Evolutionary conservation across 2,113 vertebrate species (phyloP).

Genomic region (Galemys pyrenaicus): DNA sequence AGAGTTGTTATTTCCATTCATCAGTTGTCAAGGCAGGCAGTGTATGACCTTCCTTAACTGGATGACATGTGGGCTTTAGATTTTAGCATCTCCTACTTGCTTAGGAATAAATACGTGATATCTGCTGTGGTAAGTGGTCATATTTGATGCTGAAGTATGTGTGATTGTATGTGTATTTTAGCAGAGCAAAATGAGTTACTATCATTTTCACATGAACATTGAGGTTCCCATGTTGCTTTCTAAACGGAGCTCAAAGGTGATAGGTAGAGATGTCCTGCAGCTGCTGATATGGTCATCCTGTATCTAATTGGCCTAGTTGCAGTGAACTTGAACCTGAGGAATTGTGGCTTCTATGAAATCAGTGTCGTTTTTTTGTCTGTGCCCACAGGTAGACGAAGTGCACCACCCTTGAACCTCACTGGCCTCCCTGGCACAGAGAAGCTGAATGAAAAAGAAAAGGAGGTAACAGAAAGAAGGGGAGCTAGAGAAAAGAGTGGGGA

Average conservation of each 20-base stretch:
- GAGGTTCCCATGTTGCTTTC: not conserved
- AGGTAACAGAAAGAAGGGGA: slow-evolving; percentile 87
- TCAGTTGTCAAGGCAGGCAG: slow-evolving; percentile 11
- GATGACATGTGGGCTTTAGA: slow-evolving; percentile 37
- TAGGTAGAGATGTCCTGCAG: not conserved
- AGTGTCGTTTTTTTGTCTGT: not conserved
- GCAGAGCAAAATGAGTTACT: not conserved
- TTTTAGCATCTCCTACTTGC: not conserved
- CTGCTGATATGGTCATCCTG: not conserved
- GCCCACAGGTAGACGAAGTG: slow-evolving; percentile 91
- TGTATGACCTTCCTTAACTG: slow-evolving; percentile 34
- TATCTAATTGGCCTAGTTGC: not conserved
- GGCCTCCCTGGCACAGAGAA: slow-evolving; percentile 98
- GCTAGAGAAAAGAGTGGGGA: not conserved
- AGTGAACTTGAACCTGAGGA: not conserved
- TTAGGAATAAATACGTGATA: slow-evolving; percentile 21
- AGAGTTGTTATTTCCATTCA: slow-evolving; percentile 56
- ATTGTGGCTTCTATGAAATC: not conserved
- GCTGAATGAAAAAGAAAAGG: slow-evolving; percentile 97
- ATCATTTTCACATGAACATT: slow-evolving; percentile 40
- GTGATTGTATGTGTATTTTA: not conserved
- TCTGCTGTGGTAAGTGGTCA: not conserved
- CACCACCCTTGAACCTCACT: slow-evolving; percentile 96
- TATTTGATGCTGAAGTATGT: not conserved
- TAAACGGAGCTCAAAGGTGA: not conserved